Evolutionary conservation across 2,113 vertebrate genomes (phyloP).

Genomic region (Patagioenas fasciata): DNA sequence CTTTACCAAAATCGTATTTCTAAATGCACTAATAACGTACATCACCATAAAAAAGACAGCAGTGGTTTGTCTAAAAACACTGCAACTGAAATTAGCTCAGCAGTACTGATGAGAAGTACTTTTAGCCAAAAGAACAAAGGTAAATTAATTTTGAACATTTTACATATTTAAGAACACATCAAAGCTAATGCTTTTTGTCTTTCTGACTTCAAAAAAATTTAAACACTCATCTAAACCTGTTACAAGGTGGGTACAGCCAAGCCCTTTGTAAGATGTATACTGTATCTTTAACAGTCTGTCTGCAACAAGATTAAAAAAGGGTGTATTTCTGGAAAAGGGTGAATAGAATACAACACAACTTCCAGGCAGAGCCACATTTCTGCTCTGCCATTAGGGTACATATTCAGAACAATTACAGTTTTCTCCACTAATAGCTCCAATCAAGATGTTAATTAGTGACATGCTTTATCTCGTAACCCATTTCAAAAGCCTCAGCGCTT

Average conservation of each 20-base stretch:
- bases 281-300: conserved; percentile 48
- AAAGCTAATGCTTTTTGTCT: background rate
- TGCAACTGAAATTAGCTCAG: conserved; percentile 30
- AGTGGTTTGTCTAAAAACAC: conserved; percentile 23
- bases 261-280: background rate
- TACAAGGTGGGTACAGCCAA: background rate
- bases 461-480: conserved; percentile 38
- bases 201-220: background rate
- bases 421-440: conserved; percentile 32
- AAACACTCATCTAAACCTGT: background rate
- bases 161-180: background rate
- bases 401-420: conserved; percentile 35
- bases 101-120: background rate
- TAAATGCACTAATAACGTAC: conserved; percentile 3
- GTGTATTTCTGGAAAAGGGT: conserved; percentile 35
- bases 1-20: background rate
- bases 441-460: conserved; percentile 47
- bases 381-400: background rate
- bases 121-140: background rate
- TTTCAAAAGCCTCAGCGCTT: conserved; percentile 64
- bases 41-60: background rate
- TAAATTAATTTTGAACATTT: background rate
- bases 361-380: conserved; percentile 43
- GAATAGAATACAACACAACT: background rate
- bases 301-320: conserved; percentile 6